These are phyloP conservation scores for Eurytemora carolleeae DNA, from an alignment of 1,140 invertebrate genomes.

Conservation along the genomic window DNA sequence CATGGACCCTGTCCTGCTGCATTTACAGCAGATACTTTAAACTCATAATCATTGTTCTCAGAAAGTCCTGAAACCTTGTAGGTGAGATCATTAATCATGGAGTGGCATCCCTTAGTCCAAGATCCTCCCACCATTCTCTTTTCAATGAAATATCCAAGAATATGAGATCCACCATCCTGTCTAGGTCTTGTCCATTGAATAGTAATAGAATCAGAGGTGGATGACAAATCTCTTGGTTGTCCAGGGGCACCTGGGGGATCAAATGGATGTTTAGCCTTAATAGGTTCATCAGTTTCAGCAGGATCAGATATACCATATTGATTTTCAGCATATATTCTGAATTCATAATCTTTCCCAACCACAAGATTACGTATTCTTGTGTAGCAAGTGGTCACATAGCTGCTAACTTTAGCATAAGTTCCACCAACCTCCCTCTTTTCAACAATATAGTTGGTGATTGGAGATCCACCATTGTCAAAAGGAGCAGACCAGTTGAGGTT, in stretches of 20 bases:
- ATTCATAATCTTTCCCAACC: constrained; percentile 80
- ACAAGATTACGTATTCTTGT: constrained; percentile 71
- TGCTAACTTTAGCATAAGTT: constrained; percentile 60
- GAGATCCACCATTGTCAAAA: constrained; percentile 80
- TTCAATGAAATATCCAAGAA: constrained; percentile 78
- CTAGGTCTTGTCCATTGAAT: constrained; percentile 79
- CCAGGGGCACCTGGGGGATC: constrained; percentile 78
- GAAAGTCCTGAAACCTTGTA: constrained; percentile 66
- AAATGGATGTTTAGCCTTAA: constrained; percentile 85
- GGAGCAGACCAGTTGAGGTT: constrained; percentile 91
- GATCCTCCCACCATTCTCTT: constrained; percentile 68
- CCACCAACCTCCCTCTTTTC: constrained; percentile 70
- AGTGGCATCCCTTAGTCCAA: constrained; percentile 70
- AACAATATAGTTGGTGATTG: constrained; percentile 87
- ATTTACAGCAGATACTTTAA: constrained; percentile 86
- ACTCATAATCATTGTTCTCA: constrained; percentile 91
- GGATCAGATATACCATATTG: constrained; percentile 86
- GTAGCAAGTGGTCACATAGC: constrained; percentile 70
- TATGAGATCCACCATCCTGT: constrained; percentile 74
- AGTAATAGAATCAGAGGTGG: constrained; percentile 79
- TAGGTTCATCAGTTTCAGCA: constrained; percentile 59
- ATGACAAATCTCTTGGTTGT: constrained; percentile 58
- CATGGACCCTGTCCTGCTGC: constrained; percentile 80
- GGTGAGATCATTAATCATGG: constrained; percentile 53
- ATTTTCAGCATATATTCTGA: constrained; percentile 93